Conservation (phyloP, 2,797 vertebrate species). For the Heteromormyrus szaboi region DNA sequence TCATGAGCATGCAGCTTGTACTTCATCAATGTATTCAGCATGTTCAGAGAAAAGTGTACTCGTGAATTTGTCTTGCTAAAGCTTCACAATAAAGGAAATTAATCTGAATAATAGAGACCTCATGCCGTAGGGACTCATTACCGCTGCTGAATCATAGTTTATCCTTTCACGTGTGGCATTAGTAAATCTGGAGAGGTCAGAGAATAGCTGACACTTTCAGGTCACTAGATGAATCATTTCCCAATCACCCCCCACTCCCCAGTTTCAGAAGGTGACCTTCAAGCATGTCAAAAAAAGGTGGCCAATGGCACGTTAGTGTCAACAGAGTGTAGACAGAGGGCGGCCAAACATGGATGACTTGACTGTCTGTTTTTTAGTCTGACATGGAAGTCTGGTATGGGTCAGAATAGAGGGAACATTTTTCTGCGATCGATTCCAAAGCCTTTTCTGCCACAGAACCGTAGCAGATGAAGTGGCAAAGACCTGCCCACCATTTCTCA, state of each 20-base stretch:
- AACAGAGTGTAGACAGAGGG: background rate
- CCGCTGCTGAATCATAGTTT: background rate
- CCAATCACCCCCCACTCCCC: background rate
- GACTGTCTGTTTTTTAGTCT: background rate
- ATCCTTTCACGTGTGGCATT: background rate
- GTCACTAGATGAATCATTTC: background rate
- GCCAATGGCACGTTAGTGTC: background rate
- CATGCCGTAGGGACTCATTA: background rate
- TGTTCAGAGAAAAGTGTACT: background rate
- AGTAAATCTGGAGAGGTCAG: background rate
- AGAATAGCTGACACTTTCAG: background rate
- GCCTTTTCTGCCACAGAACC: background rate
- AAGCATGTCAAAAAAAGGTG: background rate
- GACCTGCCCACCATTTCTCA: background rate
- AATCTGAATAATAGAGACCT: background rate
- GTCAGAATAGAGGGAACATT: background rate
- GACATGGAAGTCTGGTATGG: background rate
- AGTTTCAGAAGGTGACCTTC: background rate
- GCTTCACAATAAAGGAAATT: background rate
- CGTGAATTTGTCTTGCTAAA: background rate
- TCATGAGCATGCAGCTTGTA: background rate
- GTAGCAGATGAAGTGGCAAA: background rate
- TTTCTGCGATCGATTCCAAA: background rate
- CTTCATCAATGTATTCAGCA: background rate
- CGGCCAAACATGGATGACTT: background rate